Evolutionary conservation across 35 echinoderm and acorn worm species (phyloP).

Genomic region (Strongylocentrotus purpuratus): DNA sequence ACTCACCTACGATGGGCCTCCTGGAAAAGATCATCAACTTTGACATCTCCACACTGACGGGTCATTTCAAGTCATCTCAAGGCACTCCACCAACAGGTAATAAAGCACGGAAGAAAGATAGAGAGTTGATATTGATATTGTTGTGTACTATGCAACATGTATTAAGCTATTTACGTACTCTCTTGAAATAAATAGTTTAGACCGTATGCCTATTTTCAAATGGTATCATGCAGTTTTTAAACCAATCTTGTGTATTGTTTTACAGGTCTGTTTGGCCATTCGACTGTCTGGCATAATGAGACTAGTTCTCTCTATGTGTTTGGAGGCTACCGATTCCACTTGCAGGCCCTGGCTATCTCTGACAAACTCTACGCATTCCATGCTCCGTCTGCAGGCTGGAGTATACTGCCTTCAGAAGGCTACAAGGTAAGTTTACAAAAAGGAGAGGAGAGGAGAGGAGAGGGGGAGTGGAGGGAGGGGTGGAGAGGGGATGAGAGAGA

Average conservation of each 20-base stretch:
- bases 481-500: no score
- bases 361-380: conserved; percentile 78
- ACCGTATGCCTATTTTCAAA: neutral
- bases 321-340: conserved; percentile 87
- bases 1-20: conserved; percentile 75
- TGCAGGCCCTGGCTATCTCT: conserved; percentile 59
- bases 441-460: neutral
- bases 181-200: neutral
- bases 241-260: neutral
- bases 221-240: neutral
- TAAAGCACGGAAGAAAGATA: neutral
- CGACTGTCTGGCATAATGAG: conserved; percentile 69
- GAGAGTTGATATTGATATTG: no score
- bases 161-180: no score
- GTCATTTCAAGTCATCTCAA: conserved; percentile 22
- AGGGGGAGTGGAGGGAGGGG: neutral
- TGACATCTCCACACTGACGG: neutral
- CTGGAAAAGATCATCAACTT: conserved; percentile 57
- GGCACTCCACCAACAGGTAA: conserved; percentile 88
- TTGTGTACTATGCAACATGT: no score
- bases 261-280: conserved; percentile 94
- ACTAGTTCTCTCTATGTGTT: conserved; percentile 75
- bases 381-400: conserved; percentile 59
- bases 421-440: conserved; percentile 53
- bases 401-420: conserved; percentile 65